A percentile compares a stretch with the other conserved stretches of the same genome.
These are phyloP conservation scores for Cichlasoma orientale DNA, from an alignment of 2,797 vertebrate species.

Conservation along the genomic window DNA sequence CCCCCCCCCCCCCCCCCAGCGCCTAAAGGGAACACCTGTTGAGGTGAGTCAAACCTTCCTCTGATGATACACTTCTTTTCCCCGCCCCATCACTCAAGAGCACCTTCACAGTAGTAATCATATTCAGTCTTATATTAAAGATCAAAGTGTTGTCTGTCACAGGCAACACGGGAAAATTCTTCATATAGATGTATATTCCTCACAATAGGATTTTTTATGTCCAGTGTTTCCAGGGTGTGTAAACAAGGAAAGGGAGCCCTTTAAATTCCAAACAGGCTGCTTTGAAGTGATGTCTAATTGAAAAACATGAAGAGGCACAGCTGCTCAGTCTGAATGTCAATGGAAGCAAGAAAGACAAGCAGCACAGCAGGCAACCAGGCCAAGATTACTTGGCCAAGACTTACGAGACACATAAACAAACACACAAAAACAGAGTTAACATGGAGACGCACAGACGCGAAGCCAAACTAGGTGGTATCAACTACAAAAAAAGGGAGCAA, in stretches of 20 bases:
- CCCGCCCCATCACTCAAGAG: background rate
- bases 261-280: constrained; percentile 71
- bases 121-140: background rate
- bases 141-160: background rate
- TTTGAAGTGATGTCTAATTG: constrained; percentile 77
- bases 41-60: constrained; percentile 21
- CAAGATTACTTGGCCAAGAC: constrained; percentile 62
- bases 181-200: background rate
- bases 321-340: constrained; percentile 78
- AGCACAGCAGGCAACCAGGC: constrained; percentile 68
- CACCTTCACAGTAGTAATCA: background rate
- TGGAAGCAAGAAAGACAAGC: constrained; percentile 73
- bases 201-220: background rate
- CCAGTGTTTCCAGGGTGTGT: constrained; percentile 46
- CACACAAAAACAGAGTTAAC: constrained; percentile 51
- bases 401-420: constrained; percentile 72
- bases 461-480: constrained; percentile 47
- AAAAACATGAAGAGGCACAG: constrained; percentile 76
- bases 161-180: background rate
- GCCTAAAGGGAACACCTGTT: constrained; percentile 62
- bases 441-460: constrained; percentile 44
- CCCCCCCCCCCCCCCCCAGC: background rate
- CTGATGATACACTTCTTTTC: background rate
- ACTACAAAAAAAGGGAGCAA: constrained; percentile 5
- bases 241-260: constrained; percentile 69